Base-by-base conservation (phyloP, 2,797 vertebrate genomes). In the Sardinella longiceps region DNA sequence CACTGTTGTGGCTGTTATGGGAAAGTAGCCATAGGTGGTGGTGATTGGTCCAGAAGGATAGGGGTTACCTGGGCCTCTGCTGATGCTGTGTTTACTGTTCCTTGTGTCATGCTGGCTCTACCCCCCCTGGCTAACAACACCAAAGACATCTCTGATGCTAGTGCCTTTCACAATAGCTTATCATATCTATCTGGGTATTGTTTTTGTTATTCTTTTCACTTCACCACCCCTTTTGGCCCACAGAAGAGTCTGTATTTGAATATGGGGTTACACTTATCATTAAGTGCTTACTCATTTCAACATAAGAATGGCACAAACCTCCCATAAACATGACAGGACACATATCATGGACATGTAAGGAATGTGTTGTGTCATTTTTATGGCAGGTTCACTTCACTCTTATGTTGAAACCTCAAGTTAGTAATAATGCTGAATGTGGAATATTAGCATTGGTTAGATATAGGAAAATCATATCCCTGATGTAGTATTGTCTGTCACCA, bases 41-140 rank as follows among this genome's bases (percentile, higher is more conserved):
- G 88, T 93, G 92, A 86, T 95, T 95, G 95, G 94, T 87, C 89
- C 56, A 82, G n/a, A 84, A 81, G 3, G 80, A 95, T 94, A 87
- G 58, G 92, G 93, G 94, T 84, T 66, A 87, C 86, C 20, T 56
- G 43, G 86, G 90, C 43, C 18, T 83, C 58, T 90, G 89, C 89
- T 94, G 92, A 86, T 90, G 89, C 87, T 88, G 89, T 94, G 94
- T 96, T 94, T 95, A 93, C 87, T 82, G 87, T 94, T 85, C 28
- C 82, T 85, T 43, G 25, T 70, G 60, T 45, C 25, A 81, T 85
- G 80, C 81, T 58, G 87, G 85, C 70, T 74, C 43, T n/a, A n/a
- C n/a, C n/a, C n/a, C n/a, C n/a, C n/a, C n/a, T n/a, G n/a, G n/a
- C n/a, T n/a, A n/a, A n/a, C 1, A 15, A 14, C 28, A 18, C 0